phyloP scores from a whole-genome alignment of 2,888 invertebrate genomes.

The Gortyna flavago region DNA sequence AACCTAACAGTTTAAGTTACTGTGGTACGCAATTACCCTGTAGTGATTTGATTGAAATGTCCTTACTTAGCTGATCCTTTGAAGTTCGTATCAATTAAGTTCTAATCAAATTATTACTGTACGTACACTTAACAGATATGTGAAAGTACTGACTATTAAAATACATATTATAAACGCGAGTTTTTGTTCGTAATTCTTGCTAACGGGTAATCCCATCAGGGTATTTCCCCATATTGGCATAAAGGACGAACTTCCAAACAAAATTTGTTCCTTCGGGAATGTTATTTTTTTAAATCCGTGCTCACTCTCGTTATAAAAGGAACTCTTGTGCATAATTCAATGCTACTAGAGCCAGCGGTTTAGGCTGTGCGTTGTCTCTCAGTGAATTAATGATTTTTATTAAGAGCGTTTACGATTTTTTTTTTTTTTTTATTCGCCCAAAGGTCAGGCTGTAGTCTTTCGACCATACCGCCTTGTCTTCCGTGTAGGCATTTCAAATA shows the following conservation, averaged over 20 bases:
- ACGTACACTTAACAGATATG: neutral
- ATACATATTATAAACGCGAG: neutral
- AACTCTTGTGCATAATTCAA: neutral
- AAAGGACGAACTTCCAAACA: neutral
- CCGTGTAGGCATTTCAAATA: too few species aligned
- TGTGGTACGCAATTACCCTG: too few species aligned
- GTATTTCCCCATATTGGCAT: neutral
- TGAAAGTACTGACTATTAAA: neutral
- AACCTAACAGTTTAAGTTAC: too few species aligned
- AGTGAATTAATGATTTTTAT: neutral
- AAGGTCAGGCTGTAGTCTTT: too few species aligned
- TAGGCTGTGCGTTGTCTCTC: neutral
- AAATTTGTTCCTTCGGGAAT: neutral
- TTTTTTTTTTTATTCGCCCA: too few species aligned
- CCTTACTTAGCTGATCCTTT: neutral
- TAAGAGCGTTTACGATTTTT: too few species aligned
- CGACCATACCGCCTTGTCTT: too few species aligned
- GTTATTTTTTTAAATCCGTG: too few species aligned
- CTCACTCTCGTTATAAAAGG: neutral
- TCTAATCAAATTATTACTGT: neutral
- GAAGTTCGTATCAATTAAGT: neutral
- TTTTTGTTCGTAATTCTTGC: neutral
- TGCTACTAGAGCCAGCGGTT: too few species aligned
- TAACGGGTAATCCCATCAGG: neutral
- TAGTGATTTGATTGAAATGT: neutral